phyloP scores from a whole-genome alignment of 1,140 invertebrate species.

The Drosophila cardini region DNA sequence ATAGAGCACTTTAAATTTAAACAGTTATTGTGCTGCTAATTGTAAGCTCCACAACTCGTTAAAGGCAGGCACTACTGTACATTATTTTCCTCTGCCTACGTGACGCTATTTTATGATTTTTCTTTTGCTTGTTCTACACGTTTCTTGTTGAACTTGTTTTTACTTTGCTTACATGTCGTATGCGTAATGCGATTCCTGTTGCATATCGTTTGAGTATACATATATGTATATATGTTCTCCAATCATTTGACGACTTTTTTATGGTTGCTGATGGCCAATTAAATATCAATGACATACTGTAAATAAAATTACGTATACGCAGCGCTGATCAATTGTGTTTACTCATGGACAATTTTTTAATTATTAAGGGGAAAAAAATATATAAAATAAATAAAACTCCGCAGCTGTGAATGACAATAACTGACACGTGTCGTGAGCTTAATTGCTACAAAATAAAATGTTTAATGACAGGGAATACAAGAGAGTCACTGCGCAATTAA shows the following conservation, averaged over 20 bases:
- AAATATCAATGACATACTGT: constrained; percentile 44
- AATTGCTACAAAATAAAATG: constrained; percentile 15
- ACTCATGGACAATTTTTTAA: constrained; percentile 23
- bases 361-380: not conserved
- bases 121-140: constrained; percentile 21
- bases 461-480: constrained; percentile 5
- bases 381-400: not conserved
- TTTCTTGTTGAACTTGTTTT: constrained; percentile 13
- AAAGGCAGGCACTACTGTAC: constrained; percentile 32
- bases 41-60: not conserved
- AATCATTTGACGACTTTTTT: constrained; percentile 52
- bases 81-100: constrained; percentile 45
- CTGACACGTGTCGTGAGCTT: not conserved
- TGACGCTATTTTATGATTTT: constrained; percentile 37
- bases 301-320: constrained; percentile 26
- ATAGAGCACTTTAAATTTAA: not conserved
- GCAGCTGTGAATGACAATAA: not conserved
- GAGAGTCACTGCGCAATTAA: not conserved
- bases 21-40: not conserved
- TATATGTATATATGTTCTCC: constrained; percentile 24
- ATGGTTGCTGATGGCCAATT: constrained; percentile 50
- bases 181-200: constrained; percentile 47
- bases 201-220: constrained; percentile 8
- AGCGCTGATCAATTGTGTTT: not conserved
- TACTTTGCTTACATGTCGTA: constrained; percentile 50